phyloP scores from a whole-genome alignment of 2,113 vertebrate genomes.

The Isichthys henryi region DNA sequence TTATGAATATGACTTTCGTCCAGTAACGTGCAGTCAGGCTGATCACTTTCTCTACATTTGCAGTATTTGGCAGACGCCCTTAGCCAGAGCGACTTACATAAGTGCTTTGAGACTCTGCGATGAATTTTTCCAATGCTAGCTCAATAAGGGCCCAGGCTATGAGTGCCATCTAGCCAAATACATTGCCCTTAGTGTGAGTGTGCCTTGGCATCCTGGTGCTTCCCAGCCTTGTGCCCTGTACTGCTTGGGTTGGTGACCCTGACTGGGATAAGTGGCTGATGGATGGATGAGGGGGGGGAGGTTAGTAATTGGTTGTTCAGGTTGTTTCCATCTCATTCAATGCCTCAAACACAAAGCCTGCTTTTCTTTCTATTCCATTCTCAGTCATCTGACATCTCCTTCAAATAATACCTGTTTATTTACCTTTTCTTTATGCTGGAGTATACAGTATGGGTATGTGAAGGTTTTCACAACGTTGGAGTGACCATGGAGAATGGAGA shows the following conservation, averaged over 20 bases:
- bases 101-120: too few species aligned
- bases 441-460: not conserved
- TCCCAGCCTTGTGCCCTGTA: not conserved
- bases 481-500: not conserved
- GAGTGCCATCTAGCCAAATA: too few species aligned
- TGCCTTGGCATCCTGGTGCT: not conserved
- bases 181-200: not conserved
- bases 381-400: not conserved
- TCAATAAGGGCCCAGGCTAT: too few species aligned
- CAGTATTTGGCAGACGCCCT: too few species aligned
- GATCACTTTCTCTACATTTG: not conserved
- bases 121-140: too few species aligned
- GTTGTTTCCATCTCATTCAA: not conserved
- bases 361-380: not conserved
- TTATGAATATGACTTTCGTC: not conserved
- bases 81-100: too few species aligned
- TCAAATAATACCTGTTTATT: conserved; percentile 21
- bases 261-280: not conserved
- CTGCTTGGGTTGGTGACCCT: not conserved
- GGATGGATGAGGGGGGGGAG: not conserved
- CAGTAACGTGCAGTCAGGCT: not conserved
- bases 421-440: not conserved
- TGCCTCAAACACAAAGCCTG: not conserved
- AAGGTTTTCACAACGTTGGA: not conserved
- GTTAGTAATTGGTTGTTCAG: not conserved